Base-by-base conservation (phyloP, 2,888 invertebrate genomes). In the Neoascia interrupta region DNA sequence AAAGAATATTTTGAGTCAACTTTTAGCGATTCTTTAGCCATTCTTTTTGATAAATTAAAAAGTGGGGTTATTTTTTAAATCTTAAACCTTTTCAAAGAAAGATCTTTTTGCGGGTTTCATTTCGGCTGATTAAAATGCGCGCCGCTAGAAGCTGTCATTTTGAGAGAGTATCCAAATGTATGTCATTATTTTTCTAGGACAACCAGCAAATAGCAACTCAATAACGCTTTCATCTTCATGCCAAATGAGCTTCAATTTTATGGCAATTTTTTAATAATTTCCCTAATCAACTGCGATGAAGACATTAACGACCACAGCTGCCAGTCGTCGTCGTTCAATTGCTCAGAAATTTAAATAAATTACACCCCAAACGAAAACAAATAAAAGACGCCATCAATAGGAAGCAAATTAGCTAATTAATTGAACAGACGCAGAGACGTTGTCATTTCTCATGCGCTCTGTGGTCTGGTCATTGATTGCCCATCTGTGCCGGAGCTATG, bases 311-410 rank as follows among this genome's bases (percentile, higher is more conserved):
- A 16, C 49, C 28, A 26, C 39, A 63, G 36, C 53, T 58, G 64
- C 34, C 64, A 63, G 36, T 45, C 51, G 64, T 26, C 64, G 36
- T 13, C 41, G 56, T 47, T 76, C 60, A 60, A 72, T 76, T 76
- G 53, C 31, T 47, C 37, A 34, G n/a, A 66, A 54, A 72, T 72
- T 76, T 47, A 49, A 64, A 70, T 76, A 54, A 64, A 70, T 70
- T 53, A 54, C 64, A 21, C 3, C 6, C 36, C 36, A 28, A 49
- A 43, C 10, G 15, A 69, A 51, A 63, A 43, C 43, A 43, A 75
- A 63, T 21, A 31, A 45, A 56, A 56, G 16, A 18, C 34, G 28
- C 23, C n/a, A 41, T 41, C 23, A 54, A 69, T 51, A 43, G 39
- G 23, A 43, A 70, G 34, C 28, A 60, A 36, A 72, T 66, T 54